phyloP scores from a whole-genome alignment of 2,888 invertebrate genomes.

The Lycaena phlaeas region DNA sequence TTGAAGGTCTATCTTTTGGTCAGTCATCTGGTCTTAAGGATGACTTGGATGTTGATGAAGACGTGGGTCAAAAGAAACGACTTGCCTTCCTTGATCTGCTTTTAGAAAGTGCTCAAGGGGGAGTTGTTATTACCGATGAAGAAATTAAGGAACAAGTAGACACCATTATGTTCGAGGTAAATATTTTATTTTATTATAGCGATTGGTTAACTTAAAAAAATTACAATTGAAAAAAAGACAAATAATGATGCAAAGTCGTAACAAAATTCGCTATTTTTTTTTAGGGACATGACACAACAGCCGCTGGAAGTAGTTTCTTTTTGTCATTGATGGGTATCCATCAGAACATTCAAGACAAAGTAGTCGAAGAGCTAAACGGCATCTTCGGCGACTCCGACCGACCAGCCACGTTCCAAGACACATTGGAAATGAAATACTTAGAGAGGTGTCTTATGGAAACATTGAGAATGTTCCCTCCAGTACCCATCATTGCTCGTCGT shows the following conservation, averaged over 20 bases:
- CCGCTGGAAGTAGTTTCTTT: slow-evolving; percentile 86
- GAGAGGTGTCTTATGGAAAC: slow-evolving; percentile 88
- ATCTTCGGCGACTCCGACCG: slow-evolving; percentile 85
- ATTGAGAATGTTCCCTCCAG: slow-evolving; percentile 84
- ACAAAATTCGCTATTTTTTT: slow-evolving; percentile 4
- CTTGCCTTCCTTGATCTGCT: slow-evolving; percentile 91
- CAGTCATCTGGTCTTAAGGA: slow-evolving; percentile 83
- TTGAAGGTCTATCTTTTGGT: slow-evolving; percentile 80
- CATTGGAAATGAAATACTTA: slow-evolving; percentile 88
- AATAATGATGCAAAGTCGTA: too few relatives aligned
- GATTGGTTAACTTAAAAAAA: too few relatives aligned
- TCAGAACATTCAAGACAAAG: slow-evolving; percentile 81
- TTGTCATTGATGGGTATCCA: slow-evolving; percentile 84
- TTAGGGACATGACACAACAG: slow-evolving; percentile 86
- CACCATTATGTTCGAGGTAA: slow-evolving; percentile 89
- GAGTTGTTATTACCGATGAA: slow-evolving; percentile 79
- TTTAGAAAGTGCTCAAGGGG: slow-evolving; percentile 83
- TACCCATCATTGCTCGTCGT: slow-evolving; percentile 83
- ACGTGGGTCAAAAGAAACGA: slow-evolving; percentile 86
- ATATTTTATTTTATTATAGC: too few relatives aligned
- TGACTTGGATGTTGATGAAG: slow-evolving; percentile 86
- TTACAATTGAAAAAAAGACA: too few relatives aligned
- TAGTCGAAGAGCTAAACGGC: slow-evolving; percentile 80
- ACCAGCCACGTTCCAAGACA: slow-evolving; percentile 85
- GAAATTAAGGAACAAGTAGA: slow-evolving; percentile 89